Evolutionary conservation across 2,797 vertebrate genomes (phyloP), one percentile per base, ranked within the genome.

Genomic region (Gallinago nigripennis): DNA sequence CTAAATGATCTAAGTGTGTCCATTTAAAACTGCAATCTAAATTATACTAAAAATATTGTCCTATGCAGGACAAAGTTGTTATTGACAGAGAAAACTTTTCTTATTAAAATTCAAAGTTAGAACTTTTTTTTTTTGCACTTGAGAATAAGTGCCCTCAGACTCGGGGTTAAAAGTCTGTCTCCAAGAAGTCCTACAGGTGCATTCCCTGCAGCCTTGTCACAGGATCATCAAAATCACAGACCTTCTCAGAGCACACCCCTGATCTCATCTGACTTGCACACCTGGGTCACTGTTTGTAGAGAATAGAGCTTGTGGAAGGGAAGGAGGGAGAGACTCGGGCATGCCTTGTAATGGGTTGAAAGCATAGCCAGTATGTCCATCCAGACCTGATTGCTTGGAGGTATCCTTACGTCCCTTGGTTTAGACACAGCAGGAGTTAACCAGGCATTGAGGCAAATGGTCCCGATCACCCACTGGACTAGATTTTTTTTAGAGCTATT

Each of bases 331-430:
- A 30, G 12, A 28, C 25, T 28, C 27, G 30, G 13, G 4, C 8
- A 56, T 0, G 0, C 6, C 19, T 80, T 71, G 21, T 11, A 28
- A 10, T 3, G 4, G 12, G 3, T 6, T 68, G 50, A 57, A 89
- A 87, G 45, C 9, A 11, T 35, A 54, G 12, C 65, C 0, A 0
- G 2, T 2, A 2, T 11, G 2, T 71, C 39, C n/a, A 37, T 31
- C 12, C 30, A 77, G 39, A 64, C 12, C 4, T 24, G 12, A 31
- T 46, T 64, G 5, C 15, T 37, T 60, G 33, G 25, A 82, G 8
- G 9, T 64, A 30, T 12, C 53, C 28, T 77, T 60, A 45, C 39
- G 23, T 64, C 12, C 24, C 14, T 27, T 33, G 31, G 8, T 33
- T 80, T 30, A 68, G 48, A 50, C 5, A 27, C 0, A 51, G 43